Percentiles rank a stretch among this genome's conserved stretches.
Conservation (phyloP, 2,888 invertebrate genomes). For the Metacarcinus magister region DNA sequence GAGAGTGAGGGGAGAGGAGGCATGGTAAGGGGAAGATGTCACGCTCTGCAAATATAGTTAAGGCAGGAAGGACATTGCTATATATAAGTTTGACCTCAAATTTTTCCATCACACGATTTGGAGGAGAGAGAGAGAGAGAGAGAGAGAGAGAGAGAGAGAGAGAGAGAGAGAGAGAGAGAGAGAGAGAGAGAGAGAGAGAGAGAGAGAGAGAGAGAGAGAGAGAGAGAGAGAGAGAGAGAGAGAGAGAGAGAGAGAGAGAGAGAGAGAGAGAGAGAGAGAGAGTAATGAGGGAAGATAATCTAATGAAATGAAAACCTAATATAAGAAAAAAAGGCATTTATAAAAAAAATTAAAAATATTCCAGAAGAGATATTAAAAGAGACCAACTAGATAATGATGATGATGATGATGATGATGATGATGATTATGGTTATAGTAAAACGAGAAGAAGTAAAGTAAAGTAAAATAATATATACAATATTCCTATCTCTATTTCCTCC, state of each 20-base stretch:
- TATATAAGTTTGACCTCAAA: conserved; percentile 14
- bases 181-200: no score
- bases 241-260: not conserved
- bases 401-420: no score
- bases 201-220: no score
- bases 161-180: not conserved
- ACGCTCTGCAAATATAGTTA: conserved; percentile 3
- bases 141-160: not conserved
- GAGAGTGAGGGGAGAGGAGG: not conserved
- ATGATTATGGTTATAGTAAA: no score
- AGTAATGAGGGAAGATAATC: not conserved
- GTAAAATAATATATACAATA: no score
- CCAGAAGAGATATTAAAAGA: no score
- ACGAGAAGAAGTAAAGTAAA: no score
- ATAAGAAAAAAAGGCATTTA: not conserved
- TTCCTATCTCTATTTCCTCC: no score
- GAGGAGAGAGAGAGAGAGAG: conserved; percentile 33
- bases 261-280: not conserved
- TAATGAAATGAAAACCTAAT: not conserved
- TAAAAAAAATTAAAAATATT: no score
- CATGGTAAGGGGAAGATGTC: not conserved
- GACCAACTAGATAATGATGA: no score
- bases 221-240: no score
- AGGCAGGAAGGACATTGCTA: not conserved
- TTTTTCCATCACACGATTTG: not conserved